Evolutionary conservation across 2,113 vertebrate genomes (phyloP).

Genomic region (Holacanthus passer): DNA sequence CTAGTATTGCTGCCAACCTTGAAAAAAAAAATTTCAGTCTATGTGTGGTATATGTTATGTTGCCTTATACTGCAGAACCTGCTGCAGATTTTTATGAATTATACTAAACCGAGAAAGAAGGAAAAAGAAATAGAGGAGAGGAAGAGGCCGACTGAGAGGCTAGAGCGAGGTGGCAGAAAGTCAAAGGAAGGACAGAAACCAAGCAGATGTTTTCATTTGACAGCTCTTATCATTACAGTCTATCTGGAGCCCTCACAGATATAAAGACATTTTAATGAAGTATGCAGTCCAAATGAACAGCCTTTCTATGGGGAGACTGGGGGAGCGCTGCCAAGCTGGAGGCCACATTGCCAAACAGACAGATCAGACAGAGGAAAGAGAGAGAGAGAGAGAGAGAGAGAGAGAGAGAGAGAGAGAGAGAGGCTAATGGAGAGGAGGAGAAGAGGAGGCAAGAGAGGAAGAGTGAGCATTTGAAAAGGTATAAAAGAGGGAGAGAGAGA

Average conservation of each 20-base stretch:
- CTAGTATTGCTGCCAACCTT: too few species aligned
- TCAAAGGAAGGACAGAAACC: constrained; percentile 18
- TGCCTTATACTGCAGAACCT: background rate
- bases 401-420: constrained; percentile 9
- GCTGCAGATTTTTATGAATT: background rate
- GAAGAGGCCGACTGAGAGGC: background rate
- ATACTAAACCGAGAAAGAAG: constrained; percentile 5
- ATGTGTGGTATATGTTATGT: background rate
- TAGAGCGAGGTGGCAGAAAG: background rate
- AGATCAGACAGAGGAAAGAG: constrained; percentile 24
- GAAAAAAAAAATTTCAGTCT: background rate
- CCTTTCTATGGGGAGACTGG: constrained; percentile 46
- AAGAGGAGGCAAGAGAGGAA: constrained; percentile 20
- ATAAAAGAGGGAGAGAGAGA: constrained; percentile 34
- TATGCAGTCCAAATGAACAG: constrained; percentile 53
- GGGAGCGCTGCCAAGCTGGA: constrained; percentile 54
- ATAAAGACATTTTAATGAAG: constrained; percentile 65
- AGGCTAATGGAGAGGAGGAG: constrained; percentile 12
- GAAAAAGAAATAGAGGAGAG: background rate
- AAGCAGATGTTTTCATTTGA: constrained; percentile 52
- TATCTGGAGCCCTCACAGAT: too few species aligned
- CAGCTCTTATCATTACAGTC: constrained; percentile 43
- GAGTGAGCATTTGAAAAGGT: constrained; percentile 32
- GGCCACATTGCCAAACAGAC: constrained; percentile 50
- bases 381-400: constrained; percentile 4